Base-by-base conservation (phyloP, 2,113 vertebrate species). In the Cardinalis cardinalis region DNA sequence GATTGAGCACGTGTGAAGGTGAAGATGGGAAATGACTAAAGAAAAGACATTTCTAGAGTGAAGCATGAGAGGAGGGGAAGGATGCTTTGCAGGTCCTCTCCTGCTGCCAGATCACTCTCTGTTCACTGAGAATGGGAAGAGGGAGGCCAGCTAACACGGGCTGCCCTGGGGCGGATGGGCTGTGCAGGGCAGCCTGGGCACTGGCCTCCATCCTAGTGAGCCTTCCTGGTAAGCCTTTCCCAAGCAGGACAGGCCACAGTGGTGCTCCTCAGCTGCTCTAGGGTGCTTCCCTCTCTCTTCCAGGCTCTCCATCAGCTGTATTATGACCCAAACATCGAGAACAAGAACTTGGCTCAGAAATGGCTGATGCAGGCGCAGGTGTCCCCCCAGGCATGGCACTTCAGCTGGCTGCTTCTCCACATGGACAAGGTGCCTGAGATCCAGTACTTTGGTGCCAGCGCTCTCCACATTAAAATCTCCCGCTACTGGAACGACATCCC, bases 311-410 rank as follows among this genome's bases (percentile, higher is more conserved):
- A 99, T 95, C 99, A 99, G 96, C 97, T 99, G 56, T 99, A 99
- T 97, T 99, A 99, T 24, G 99, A 99, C 96, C 99, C 99, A 56
- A 99, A 99, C 96, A 99, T 99, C 58, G 99, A 99, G 95, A 99
- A 99, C 97, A 99, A 99, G 98, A 99, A 99, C 97, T 97, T 99
- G 97, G 99, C 99, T 94, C 99, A 99, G 98, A 99, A 99, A 97
- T 99, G 99, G 99, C 98, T 99, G 88, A 99, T 99, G 99, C 99
- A 99, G 97, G 99, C 99, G 3, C 99, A 99, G 97, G 98, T 99
- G 10, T 99, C 99, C 5, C 99, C 99, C 51, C 99, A 99, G 95
- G 99, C 99, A 11, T 99, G 99, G 99, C 99, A 99, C 95, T 99
- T 99, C 97, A 99, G 99, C 97, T 99, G 99, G 99, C 98, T 97